These are phyloP conservation scores for Tenualosa ilisha DNA, from an alignment of 2,797 vertebrate species.

Conservation along the genomic window DNA sequence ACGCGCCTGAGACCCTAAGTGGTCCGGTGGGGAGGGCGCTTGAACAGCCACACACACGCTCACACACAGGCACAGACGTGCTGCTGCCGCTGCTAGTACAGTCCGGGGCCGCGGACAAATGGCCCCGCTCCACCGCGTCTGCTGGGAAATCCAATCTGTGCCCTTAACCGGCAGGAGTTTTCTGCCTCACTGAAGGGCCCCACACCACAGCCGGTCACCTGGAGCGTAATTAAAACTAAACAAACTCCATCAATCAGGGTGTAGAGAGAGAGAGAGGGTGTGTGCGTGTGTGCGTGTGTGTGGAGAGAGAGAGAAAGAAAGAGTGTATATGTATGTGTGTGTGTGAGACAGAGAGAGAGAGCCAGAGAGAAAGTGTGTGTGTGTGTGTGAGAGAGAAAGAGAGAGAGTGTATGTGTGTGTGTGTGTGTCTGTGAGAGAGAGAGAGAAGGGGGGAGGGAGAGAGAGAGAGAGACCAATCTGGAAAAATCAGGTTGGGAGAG, in stretches of 20 bases:
- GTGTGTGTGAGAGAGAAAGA: background rate
- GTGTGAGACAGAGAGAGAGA: background rate
- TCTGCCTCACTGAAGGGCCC: constrained; percentile 75
- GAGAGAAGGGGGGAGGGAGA: background rate
- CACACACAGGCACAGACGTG: background rate
- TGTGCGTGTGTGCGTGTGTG: background rate
- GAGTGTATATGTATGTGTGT: background rate
- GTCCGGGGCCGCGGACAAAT: background rate
- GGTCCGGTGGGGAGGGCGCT: background rate
- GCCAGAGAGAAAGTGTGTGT: background rate
- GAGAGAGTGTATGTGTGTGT: background rate
- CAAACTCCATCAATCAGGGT: constrained; percentile 82
- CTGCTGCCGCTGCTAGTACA: background rate
- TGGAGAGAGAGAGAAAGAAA: background rate
- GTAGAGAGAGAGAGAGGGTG: constrained; percentile 24
- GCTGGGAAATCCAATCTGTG: constrained; percentile 71
- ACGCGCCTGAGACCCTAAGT: background rate
- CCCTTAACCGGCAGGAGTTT: constrained; percentile 77
- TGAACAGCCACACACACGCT: background rate
- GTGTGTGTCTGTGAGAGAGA: background rate
- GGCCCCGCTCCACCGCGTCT: background rate
- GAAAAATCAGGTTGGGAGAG: constrained; percentile 76
- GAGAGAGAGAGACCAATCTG: constrained; percentile 22
- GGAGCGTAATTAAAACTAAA: constrained; percentile 83
- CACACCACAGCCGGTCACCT: constrained; percentile 74